Evolutionary conservation across 2,888 invertebrate species (phyloP).

Genomic region (Ormyrus pomaceus): DNA sequence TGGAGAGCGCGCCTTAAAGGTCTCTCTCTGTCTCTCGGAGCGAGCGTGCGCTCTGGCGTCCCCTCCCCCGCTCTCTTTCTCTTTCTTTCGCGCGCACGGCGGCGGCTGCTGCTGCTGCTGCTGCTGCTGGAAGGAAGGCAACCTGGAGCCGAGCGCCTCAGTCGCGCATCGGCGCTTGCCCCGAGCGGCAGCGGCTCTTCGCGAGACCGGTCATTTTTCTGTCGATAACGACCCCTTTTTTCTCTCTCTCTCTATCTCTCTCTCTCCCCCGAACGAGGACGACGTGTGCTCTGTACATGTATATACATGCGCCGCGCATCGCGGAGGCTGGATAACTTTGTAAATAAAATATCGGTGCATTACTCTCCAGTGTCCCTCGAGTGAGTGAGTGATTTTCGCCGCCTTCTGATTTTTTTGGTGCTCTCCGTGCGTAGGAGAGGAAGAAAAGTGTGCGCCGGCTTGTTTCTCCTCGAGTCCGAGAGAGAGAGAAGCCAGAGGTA

Average conservation of each 20-base stretch:
- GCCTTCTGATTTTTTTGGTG: too few relatives aligned
- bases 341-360: too few relatives aligned
- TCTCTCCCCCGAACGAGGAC: not conserved
- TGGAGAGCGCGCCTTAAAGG: constrained; percentile 42
- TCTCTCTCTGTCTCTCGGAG: not conserved
- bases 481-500: not conserved
- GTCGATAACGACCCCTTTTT: too few relatives aligned
- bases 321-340: too few relatives aligned
- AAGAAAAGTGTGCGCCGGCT: not conserved
- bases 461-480: not conserved
- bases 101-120: constrained; percentile 10
- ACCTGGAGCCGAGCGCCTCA: constrained; percentile 40
- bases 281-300: not conserved
- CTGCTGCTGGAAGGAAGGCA: not conserved
- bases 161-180: constrained; percentile 67
- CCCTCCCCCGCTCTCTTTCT: constrained; percentile 13
- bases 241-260: too few relatives aligned
- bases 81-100: constrained; percentile 19
- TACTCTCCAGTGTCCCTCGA: too few relatives aligned
- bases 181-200: constrained; percentile 62
- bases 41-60: not conserved
- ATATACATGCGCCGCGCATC: too few relatives aligned
- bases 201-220: constrained; percentile 43
- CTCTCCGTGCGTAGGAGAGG: too few relatives aligned
- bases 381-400: too few relatives aligned